Base-by-base conservation (phyloP, 2,113 vertebrate species). In the Mustela nigripes region DNA sequence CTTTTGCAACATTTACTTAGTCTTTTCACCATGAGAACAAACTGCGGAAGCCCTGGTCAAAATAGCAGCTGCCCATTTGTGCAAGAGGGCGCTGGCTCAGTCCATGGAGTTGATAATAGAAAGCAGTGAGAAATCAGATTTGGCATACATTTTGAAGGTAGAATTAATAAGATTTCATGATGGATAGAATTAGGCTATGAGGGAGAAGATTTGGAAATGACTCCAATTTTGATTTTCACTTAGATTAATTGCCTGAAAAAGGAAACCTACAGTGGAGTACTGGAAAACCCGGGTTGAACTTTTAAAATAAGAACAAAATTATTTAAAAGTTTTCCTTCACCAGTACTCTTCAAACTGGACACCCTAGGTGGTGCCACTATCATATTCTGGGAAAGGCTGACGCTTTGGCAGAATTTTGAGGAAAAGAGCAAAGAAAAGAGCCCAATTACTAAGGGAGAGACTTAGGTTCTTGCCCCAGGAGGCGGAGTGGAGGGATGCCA, bases 11-110 rank as follows among this genome's bases (percentile, higher is more conserved):
- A 31, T 56, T 90, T 80, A 10, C 69, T 92, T 67, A 24, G n/a
- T 76, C 14, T 95, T 36, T 94, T 97, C 10, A 6, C 12, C 16
- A 39, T 28, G 33, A 69, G 90, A 97, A 88, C 9, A 80, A 93
- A 39, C 4, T 1, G 10, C 12, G 16, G 78, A 67, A 83, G 22
- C 56, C 56, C 79, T 63, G 42, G 89, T 36, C 67, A 90, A 69
- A 89, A 74, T 3, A 50, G 67, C 63, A 45, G 31, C 39, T 42
- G 21, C 7, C 11, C 28, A 31, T 78, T 45, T 86, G 28, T 65
- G n/a, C 11, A 36, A 87, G 31, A 85, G 21, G 89, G 80, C 45
- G 4, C 56, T 16, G 15, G 28, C 31, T 78, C 36, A n/a, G 26
- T 39, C 53, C 3, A 7, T 0, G 5, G 11, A 82, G 33, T 18